Evolutionary conservation across 1,140 invertebrate genomes (phyloP).

Genomic region (Aricia agestis): DNA sequence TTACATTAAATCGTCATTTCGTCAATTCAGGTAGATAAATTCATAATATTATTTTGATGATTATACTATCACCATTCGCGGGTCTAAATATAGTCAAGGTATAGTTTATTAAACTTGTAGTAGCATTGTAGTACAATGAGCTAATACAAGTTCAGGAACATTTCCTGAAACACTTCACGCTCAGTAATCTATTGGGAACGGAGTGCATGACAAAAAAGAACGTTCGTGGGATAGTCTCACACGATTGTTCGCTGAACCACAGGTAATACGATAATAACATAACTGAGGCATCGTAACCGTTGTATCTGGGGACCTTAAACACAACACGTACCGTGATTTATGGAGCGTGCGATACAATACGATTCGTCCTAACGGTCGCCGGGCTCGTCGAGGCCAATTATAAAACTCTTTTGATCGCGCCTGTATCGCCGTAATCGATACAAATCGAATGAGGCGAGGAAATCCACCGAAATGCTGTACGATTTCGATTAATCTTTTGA

Average conservation of each 20-base stretch:
- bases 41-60: too few relatives aligned
- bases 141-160: neutral
- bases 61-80: too few relatives aligned
- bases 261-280: constrained; percentile 25
- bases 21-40: too few relatives aligned
- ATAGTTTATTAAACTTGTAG: too few relatives aligned
- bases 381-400: neutral
- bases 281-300: constrained; percentile 19
- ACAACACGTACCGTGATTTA: constrained; percentile 25
- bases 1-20: too few relatives aligned
- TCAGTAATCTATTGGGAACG: neutral
- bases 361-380: constrained; percentile 11
- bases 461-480: neutral
- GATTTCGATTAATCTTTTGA: neutral
- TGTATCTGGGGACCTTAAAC: constrained; percentile 12
- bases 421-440: neutral
- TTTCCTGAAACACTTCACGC: neutral
- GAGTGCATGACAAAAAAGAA: neutral
- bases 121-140: neutral
- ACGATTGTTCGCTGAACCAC: constrained; percentile 14
- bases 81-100: too few relatives aligned
- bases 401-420: neutral
- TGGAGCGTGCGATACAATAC: constrained; percentile 40
- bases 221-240: constrained; percentile 23
- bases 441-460: neutral